Percentiles rank a stretch among this genome's conserved stretches.
These are phyloP conservation scores for Dermatemys mawii DNA, from an alignment of 2,113 vertebrate species.

Conservation along the genomic window DNA sequence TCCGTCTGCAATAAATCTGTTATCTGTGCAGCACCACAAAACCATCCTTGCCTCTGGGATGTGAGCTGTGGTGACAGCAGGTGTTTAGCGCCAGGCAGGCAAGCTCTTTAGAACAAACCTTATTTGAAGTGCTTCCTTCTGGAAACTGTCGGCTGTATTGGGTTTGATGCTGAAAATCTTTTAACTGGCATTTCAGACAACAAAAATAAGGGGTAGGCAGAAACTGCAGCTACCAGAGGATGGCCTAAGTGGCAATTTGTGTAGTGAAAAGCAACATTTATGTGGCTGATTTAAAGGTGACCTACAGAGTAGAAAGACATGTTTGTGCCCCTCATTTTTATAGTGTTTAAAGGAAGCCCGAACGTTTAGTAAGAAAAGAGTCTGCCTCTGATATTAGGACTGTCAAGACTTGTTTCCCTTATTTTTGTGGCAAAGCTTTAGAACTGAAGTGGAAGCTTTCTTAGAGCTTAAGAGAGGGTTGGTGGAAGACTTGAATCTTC, in stretches of 20 bases:
- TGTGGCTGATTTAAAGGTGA: conserved; percentile 36
- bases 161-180: neutral
- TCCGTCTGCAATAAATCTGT: neutral
- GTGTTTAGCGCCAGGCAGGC: conserved; percentile 4
- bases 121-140: conserved; percentile 14
- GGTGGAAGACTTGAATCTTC: neutral
- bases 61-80: conserved; percentile 13
- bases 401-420: conserved; percentile 3
- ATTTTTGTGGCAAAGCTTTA: neutral
- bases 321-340: conserved; percentile 37
- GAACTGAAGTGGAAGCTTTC: neutral
- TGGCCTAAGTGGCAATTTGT: conserved; percentile 47
- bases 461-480: neutral
- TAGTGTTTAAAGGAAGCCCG: neutral
- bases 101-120: conserved; percentile 10
- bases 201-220: neutral
- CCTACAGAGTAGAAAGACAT: conserved; percentile 39
- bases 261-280: neutral
- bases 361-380: conserved; percentile 25
- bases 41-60: conserved; percentile 24
- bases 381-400: conserved; percentile 14
- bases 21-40: conserved; percentile 26
- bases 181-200: conserved; percentile 1
- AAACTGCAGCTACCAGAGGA: conserved; percentile 31
- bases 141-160: neutral